A percentile compares a stretch with the other conserved stretches of the same genome.
Evolutionary conservation across 2,797 vertebrate species (phyloP).

Genomic region (Tarsius wallacei): DNA sequence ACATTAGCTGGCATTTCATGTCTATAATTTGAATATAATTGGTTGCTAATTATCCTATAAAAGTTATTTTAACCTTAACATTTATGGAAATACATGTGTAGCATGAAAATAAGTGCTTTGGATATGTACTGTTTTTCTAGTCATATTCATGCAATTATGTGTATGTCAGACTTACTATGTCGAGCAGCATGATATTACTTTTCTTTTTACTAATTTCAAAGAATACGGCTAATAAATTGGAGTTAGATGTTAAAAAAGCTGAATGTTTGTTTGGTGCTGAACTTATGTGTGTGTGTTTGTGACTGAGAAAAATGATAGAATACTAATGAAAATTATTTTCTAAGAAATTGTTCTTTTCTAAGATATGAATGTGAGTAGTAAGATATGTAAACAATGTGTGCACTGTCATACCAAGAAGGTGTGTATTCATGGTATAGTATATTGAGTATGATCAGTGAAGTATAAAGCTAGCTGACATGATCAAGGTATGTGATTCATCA

Average conservation of each 20-base stretch:
- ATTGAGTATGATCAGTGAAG: not conserved
- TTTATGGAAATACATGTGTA: not conserved
- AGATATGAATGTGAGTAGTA: conserved; percentile 29
- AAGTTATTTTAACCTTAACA: conserved; percentile 13
- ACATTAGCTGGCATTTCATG: not conserved
- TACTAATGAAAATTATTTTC: not conserved
- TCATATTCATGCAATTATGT: not conserved
- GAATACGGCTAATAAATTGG: not conserved
- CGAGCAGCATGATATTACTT: not conserved
- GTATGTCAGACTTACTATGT: not conserved
- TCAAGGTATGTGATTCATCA: not conserved
- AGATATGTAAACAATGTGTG: not conserved
- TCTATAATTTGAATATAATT: not conserved
- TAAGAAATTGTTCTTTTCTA: conserved; percentile 9
- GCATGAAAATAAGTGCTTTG: conserved; percentile 7
- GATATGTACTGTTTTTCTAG: not conserved
- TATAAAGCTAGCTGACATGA: not conserved
- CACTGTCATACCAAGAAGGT: not conserved
- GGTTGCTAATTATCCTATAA: not conserved
- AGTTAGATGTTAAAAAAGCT: not conserved
- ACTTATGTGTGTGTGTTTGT: not conserved
- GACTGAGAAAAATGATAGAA: not conserved
- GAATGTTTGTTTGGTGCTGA: not conserved
- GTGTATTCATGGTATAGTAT: not conserved
- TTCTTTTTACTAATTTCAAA: conserved; percentile 44